phyloP scores from a whole-genome alignment of 2,113 vertebrate species.

The Origma solitaria region DNA sequence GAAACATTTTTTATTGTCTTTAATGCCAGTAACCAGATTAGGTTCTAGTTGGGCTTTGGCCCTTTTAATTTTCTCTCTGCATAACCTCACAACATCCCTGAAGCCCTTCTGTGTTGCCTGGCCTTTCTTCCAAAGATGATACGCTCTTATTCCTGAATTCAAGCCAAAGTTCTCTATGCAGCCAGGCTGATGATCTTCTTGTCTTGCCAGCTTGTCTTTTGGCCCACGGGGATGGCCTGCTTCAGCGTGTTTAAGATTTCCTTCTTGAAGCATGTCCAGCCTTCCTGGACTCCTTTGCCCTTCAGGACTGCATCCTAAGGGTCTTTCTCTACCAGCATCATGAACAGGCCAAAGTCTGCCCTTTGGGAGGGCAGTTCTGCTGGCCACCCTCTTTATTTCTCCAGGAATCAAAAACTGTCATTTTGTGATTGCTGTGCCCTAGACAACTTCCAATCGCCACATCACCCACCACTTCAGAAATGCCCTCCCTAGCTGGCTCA shows the following conservation, averaged over 20 bases:
- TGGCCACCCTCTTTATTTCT: accelerated
- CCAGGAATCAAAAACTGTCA: neutral
- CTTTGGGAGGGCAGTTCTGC: neutral
- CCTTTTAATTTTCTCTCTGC: neutral
- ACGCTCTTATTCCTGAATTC: neutral
- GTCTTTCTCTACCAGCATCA: neutral
- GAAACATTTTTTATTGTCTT: neutral
- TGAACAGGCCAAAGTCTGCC: neutral
- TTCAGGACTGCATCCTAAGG: neutral
- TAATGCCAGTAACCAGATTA: neutral
- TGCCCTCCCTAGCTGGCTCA: neutral
- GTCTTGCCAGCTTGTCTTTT: neutral
- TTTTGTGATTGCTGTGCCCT: neutral
- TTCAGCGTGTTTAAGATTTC: accelerated
- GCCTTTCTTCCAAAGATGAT: neutral
- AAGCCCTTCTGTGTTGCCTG: neutral
- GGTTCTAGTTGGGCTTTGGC: neutral
- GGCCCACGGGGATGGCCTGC: neutral
- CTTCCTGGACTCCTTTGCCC: neutral
- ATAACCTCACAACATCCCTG: neutral
- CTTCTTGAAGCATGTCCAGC: neutral
- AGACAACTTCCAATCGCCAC: neutral
- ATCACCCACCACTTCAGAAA: neutral
- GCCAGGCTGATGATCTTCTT: neutral
- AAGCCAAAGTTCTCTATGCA: neutral